Conservation (phyloP, 1,140 invertebrate genomes). For the Euschistus heros region DNA sequence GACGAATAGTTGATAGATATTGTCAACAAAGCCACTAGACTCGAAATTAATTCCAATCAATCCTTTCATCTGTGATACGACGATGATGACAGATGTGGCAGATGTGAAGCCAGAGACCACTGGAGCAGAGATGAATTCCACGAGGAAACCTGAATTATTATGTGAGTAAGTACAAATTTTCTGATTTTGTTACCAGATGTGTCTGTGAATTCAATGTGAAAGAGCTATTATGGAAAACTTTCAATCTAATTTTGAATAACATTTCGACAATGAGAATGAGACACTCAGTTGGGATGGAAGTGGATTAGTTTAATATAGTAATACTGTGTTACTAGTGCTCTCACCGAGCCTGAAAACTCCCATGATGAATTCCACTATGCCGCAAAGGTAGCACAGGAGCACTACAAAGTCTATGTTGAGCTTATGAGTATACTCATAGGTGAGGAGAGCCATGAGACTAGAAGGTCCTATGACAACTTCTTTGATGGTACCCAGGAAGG, state of each 20-base stretch:
- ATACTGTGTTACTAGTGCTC: no score
- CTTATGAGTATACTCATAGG: constrained; percentile 57
- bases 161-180: not conserved
- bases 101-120: constrained; percentile 89
- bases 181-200: not conserved
- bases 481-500: constrained; percentile 77
- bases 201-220: no score
- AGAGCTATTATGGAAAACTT: no score
- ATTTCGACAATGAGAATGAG: no score
- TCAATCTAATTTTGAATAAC: no score
- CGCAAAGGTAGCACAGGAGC: constrained; percentile 63
- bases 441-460: constrained; percentile 71
- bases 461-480: constrained; percentile 86
- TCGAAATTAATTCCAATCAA: constrained; percentile 61
- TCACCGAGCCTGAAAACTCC: constrained; percentile 64
- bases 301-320: no score
- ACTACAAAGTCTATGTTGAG: constrained; percentile 65
- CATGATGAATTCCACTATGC: constrained; percentile 64
- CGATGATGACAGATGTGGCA: constrained; percentile 83
- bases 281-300: no score
- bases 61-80: constrained; percentile 76
- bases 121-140: constrained; percentile 85
- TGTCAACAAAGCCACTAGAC: constrained; percentile 47
- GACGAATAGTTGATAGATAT: constrained; percentile 45
- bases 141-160: constrained; percentile 65